Conservation (phyloP, 2,113 vertebrate species). For the Galbula dea region DNA sequence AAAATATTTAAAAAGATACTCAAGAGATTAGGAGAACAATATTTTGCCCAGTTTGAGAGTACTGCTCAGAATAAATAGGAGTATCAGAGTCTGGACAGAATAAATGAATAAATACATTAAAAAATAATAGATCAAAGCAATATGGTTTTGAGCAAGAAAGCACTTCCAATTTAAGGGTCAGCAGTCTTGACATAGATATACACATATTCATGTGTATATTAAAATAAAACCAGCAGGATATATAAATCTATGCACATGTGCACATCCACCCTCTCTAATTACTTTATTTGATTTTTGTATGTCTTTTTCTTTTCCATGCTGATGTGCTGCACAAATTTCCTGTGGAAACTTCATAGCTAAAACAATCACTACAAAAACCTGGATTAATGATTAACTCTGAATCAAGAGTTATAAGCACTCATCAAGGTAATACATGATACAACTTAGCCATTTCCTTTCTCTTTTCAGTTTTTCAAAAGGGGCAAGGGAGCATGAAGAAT, state of each 20-base stretch:
- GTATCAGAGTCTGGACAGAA: slow-evolving; percentile 33
- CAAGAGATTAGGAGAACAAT: neutral
- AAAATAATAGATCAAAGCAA: slow-evolving; percentile 51
- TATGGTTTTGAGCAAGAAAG: slow-evolving; percentile 13
- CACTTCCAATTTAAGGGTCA: slow-evolving; percentile 44
- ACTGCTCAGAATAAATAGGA: neutral
- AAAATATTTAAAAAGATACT: neutral
- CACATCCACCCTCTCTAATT: neutral
- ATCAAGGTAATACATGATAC: slow-evolving; percentile 69
- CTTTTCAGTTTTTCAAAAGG: slow-evolving; percentile 71
- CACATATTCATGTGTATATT: slow-evolving; percentile 25
- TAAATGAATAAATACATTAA: slow-evolving; percentile 63
- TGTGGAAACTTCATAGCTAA: slow-evolving; percentile 14
- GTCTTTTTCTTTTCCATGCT: neutral
- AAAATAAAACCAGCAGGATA: slow-evolving; percentile 15
- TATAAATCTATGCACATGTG: neutral
- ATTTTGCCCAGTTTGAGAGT: slow-evolving; percentile 21
- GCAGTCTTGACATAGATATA: neutral
- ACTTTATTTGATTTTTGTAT: slow-evolving; percentile 21
- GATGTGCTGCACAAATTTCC: neutral
- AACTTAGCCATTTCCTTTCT: slow-evolving; percentile 64
- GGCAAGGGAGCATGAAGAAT: slow-evolving; percentile 67
- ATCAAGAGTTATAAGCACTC: slow-evolving; percentile 62
- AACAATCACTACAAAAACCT: slow-evolving; percentile 41
- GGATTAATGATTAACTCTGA: slow-evolving; percentile 58